Base-by-base conservation (phyloP, 2,888 invertebrate species). In the Dynastes maya region DNA sequence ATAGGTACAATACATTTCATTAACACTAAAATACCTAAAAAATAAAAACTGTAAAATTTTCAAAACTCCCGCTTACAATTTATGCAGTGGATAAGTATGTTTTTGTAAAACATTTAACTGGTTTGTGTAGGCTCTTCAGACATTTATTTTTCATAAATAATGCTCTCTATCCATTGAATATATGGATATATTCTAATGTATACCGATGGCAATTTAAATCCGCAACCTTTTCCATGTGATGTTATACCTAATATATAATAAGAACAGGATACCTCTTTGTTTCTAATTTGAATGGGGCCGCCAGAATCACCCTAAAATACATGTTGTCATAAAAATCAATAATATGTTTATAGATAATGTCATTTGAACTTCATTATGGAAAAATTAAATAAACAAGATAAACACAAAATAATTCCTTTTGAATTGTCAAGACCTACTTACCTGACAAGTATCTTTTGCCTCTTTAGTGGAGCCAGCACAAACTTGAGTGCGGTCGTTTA, bases 251-350 rank as follows among this genome's bases (percentile, higher is more conserved):
- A 9, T 6, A 72, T 58, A 11, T 72, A 40, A 61, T 72, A 61
- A 2, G 72, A 72, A 45, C 72, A 72, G 3, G 8, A 22, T 9
- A 58, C 61, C 8, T 72, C 37, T 2, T 71, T 61, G 40, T 61
- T 72, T 9, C 11, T 45, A 22, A 72, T 40, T 61, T 72, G 72
- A 40, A 72, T 61, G 27, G 72, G 72, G 1, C 72, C 72, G 6
- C 72, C 72, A 9, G 72, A 72, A 72, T 72, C 72, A 9, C 72
- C 72, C 72, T 72, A 45, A 27, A 72, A 72, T 11, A 49, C 32
- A 65, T 45, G 9, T 45, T 11, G 8, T 45, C 11, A 45, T 11
- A 45, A 11, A 8, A 32, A 32, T 32, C 32, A 5, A 5, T 32
- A 5, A 5, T 32, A 32, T 5, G 32, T 32, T 32, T 32, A 32